Evolutionary conservation across 2,113 vertebrate species (phyloP), one percentile per base, ranked within the genome.

Genomic region (Lamprotornis superbus): DNA sequence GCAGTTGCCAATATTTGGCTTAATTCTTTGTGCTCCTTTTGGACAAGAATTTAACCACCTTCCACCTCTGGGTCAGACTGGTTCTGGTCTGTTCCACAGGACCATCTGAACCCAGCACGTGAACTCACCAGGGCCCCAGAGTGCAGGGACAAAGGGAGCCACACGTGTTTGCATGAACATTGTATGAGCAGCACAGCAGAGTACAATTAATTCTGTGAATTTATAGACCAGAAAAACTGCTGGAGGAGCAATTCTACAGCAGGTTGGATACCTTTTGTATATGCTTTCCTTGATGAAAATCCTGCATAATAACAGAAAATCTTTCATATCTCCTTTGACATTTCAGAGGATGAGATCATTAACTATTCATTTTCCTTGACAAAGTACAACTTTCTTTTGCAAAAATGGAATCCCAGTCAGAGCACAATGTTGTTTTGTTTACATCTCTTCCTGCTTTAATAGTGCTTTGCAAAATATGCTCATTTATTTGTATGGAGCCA

Each of bases 401-500:
- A 97, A 83, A 93, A 95, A 95, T 23, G 39, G 86, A 91, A 89
- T 94, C 95, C 67, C 35, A 95, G 90, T 57, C 92, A 91, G 61
- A 95, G 79, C 70, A 94, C 27, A 37, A 60, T 47, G 49, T 70
- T 40, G 8, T 78, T 85, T 94, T 93, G 90, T 94, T 97, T 97
- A 88, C 82, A 95, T 87, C 93, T 89, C 57, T 50, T 21, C 75
- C 80, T 87, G 56, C 82, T 85, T 97, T 95, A 97, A 95, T 77
- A 97, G 93, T 76, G 90, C 74, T 94, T 96, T 97, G 95, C 88
- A 95, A 95, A 97, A 96, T 93, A 96, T 53, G 79, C 65, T 94
- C 95, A 96, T 91, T 96, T 95, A 95, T 92, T 97, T 96, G 97
- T 95, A 95, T 96, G 91, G 94, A 96, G 81, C 81, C 91, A 97